These are phyloP conservation scores for Odontothrips loti DNA, from an alignment of 2,888 invertebrate species.

Conservation along the genomic window DNA sequence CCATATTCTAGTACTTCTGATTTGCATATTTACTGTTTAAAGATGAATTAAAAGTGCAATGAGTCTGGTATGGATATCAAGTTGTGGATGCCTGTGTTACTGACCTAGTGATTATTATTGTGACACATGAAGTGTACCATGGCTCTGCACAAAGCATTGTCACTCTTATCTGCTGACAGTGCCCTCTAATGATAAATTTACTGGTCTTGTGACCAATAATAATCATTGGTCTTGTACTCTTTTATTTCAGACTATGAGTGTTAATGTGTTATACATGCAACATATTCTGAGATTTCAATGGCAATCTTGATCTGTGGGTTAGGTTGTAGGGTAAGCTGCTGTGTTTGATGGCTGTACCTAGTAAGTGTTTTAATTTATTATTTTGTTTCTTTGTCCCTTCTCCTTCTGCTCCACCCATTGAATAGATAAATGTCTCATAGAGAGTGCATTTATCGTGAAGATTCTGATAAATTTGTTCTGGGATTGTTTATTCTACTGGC, in stretches of 20 bases:
- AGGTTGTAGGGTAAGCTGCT: slow-evolving; percentile 11
- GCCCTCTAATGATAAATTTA: not conserved
- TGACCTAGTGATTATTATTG: not conserved
- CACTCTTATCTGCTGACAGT: not conserved
- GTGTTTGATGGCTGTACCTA: not conserved
- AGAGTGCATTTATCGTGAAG: no score
- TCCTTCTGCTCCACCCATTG: not conserved
- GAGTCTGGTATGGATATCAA: not conserved
- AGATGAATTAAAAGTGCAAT: not conserved
- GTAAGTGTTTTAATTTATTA: slow-evolving; percentile 20
- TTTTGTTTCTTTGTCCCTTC: slow-evolving; percentile 8
- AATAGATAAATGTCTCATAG: no score
- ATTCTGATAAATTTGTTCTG: no score
- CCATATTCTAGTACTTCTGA: not conserved
- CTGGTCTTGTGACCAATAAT: slow-evolving; percentile 17
- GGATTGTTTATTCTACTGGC: no score
- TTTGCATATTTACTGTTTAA: not conserved
- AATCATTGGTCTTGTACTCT: slow-evolving; percentile 7
- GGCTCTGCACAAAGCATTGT: not conserved
- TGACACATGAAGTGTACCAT: not conserved
- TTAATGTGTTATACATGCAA: not conserved
- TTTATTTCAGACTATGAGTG: not conserved
- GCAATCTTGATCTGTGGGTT: slow-evolving; percentile 19
- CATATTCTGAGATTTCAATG: not conserved
- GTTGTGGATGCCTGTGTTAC: not conserved